Evolutionary conservation across 2,113 vertebrate genomes (phyloP).

Genomic region (Lontra canadensis): DNA sequence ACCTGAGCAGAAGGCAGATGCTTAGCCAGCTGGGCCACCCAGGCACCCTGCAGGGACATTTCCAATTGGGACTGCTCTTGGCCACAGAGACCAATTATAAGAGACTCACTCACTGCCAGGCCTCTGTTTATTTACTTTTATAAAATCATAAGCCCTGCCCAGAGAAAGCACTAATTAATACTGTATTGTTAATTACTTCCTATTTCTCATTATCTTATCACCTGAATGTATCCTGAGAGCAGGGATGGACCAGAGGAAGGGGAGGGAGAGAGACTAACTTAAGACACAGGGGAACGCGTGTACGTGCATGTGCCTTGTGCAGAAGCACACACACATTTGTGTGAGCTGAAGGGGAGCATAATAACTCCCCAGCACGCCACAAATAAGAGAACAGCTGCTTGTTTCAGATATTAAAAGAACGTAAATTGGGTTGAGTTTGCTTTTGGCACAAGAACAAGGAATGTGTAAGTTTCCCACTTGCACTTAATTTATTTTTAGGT

Average conservation of each 20-base stretch:
- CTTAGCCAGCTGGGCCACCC: too few species aligned
- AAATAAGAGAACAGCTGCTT: slow-evolving; percentile 75
- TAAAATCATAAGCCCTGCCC: not conserved
- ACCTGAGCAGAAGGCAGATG: too few species aligned
- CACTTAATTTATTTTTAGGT: slow-evolving; percentile 79
- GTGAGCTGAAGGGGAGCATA: not conserved
- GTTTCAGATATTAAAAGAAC: slow-evolving; percentile 77
- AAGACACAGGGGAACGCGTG: not conserved
- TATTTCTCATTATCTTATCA: not conserved
- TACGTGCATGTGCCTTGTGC: not conserved
- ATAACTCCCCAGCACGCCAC: slow-evolving; percentile 42
- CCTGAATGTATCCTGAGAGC: not conserved
- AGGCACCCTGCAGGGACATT: not conserved
- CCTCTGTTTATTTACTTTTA: not conserved
- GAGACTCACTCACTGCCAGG: not conserved
- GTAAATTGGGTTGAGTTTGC: slow-evolving; percentile 74
- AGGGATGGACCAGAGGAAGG: not conserved
- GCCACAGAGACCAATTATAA: not conserved
- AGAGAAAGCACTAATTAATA: not conserved
- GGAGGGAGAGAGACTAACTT: not conserved
- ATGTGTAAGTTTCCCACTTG: slow-evolving; percentile 71
- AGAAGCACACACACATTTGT: not conserved
- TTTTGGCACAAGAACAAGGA: slow-evolving; percentile 79
- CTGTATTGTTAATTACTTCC: not conserved
- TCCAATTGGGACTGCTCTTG: not conserved